Conservation (phyloP, 2,113 vertebrate species). For the Nesospiza acunhae region DNA sequence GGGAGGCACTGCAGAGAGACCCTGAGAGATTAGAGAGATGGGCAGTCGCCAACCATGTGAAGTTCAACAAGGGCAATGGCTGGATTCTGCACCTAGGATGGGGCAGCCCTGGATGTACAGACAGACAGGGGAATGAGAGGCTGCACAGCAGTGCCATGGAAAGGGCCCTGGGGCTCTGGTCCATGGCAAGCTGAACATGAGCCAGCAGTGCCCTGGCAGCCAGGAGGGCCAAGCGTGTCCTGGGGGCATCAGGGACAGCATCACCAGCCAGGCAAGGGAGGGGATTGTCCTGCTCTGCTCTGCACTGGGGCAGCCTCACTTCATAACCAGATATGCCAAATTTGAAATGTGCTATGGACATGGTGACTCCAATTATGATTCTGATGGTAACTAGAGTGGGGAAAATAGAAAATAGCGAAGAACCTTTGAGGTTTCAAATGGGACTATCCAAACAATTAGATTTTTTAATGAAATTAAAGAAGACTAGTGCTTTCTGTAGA, state of each 20-base stretch:
- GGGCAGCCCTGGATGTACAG: background rate
- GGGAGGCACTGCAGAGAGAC: background rate
- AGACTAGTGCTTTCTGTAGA: background rate
- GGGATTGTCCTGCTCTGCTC: background rate
- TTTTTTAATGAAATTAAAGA: background rate
- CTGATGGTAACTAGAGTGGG: background rate
- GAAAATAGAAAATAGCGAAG: background rate
- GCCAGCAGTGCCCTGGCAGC: background rate
- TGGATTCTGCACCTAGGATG: background rate
- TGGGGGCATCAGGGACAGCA: background rate
- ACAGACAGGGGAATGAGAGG: background rate
- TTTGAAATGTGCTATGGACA: background rate
- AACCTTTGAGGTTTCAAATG: background rate
- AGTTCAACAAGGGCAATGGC: accelerated
- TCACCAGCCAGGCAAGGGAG: accelerated
- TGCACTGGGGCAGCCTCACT: accelerated
- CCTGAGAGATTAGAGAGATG: accelerated
- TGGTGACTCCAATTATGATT: accelerated
- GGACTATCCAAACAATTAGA: background rate
- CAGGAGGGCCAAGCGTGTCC: background rate
- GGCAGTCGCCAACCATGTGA: accelerated
- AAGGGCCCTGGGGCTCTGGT: background rate
- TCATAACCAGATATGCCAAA: background rate
- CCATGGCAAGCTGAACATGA: background rate
- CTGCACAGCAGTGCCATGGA: background rate